Evolutionary conservation across 2,888 invertebrate species (phyloP), one percentile per base, ranked within the genome.

Genomic region (Caenorhabditis uteleia): DNA sequence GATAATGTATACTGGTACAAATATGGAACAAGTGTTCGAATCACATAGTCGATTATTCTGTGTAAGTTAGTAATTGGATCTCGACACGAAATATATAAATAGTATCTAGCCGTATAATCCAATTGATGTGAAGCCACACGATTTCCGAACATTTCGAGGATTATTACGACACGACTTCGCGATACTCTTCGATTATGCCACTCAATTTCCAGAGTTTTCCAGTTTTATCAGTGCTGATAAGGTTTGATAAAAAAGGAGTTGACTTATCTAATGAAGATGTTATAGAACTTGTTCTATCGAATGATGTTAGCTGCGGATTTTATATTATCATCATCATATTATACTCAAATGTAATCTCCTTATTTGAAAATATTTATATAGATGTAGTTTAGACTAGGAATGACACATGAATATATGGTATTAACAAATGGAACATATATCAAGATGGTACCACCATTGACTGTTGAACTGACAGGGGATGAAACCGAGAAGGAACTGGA

Each of bases 261-360:
- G n/a, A 39, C 25, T 5, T 14, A 10, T 20, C 3, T n/a, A 10
- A 7, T 26, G 14, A 14, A 20, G 46, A 16, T 14, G 0, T 48
- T 68, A n/a, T 58, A 71, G 69, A 69, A 65, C 21, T 48, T 72
- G 38, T 53, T 72, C 31, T 72, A 68, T 31, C 64, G 72, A 4
- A 39, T 59, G 18, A 29, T 59, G 10, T 42, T 67, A 4, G 72
- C 69, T 14, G 69, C 68, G 8, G 72, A 72, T 23, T 72, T 67
- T 42, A 68, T 72, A 29, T 16, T 72, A 3, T 68, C 64, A 16
- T 65, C 69, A 10, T 61, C 69, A 1, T 70, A 65, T 40, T 72
- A 70, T 34, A 62, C 72, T 1, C 43, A 47, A 23, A 64, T 46
- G 61, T 61, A 26, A 53, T 25, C n/a, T 1, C 12, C 51, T 3